Percentiles rank a stretch among this genome's conserved stretches.
These are phyloP conservation scores for Neofelis nebulosa DNA, from an alignment of 2,113 vertebrate genomes.

Conservation along the genomic window DNA sequence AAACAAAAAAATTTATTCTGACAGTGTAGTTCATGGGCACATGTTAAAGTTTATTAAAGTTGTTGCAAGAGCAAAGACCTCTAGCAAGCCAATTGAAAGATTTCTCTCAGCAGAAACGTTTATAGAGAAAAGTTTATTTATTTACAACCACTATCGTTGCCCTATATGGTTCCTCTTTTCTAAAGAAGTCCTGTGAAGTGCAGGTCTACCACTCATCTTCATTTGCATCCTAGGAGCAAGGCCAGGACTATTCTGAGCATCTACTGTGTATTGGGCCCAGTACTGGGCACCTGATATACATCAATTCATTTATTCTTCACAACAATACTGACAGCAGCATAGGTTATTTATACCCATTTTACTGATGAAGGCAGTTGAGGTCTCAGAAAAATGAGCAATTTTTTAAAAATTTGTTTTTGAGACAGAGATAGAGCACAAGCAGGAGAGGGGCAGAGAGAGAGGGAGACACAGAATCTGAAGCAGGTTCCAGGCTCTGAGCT, in stretches of 20 bases:
- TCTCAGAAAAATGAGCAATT: neutral
- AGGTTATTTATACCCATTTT: neutral
- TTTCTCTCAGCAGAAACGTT: neutral
- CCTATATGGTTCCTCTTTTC: neutral
- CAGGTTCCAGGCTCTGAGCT: too few species aligned
- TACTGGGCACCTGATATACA: neutral
- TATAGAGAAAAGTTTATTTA: neutral
- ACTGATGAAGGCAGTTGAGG: neutral
- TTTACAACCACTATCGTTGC: neutral
- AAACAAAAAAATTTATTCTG: neutral
- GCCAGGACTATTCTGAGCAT: neutral
- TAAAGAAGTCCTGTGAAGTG: neutral
- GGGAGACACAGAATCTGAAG: too few species aligned
- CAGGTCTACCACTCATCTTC: neutral
- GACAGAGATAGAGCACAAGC: too few species aligned
- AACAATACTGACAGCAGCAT: neutral
- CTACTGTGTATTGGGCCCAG: neutral
- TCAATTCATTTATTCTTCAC: neutral
- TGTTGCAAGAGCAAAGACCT: neutral
- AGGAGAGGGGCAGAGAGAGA: too few species aligned
- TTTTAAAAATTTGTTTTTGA: neutral
- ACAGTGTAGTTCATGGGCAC: neutral
- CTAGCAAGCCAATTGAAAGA: neutral
- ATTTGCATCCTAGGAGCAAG: neutral
- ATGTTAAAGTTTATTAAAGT: neutral